Evolutionary conservation across 53 echinoderm and acorn worm species (phyloP).

Genomic region (Echinometra lucunter): DNA sequence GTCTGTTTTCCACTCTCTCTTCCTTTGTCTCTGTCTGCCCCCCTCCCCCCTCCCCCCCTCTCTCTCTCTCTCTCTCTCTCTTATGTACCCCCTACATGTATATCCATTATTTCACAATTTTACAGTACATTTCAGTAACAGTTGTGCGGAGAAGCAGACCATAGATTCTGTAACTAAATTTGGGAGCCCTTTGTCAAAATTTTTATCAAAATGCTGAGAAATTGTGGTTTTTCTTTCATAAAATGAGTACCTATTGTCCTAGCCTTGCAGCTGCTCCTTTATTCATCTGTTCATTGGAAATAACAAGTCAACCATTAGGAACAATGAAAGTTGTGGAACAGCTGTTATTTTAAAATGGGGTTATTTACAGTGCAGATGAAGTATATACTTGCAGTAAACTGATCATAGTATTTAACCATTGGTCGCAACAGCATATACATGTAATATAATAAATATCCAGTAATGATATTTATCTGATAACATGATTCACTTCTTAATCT

Average conservation of each 20-base stretch:
- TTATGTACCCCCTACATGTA: too few relatives aligned
- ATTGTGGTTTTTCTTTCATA: slow-evolving; percentile 48
- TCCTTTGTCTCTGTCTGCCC: background rate
- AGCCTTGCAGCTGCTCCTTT: slow-evolving; percentile 31
- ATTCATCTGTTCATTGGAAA: background rate
- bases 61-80: background rate
- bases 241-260: slow-evolving; percentile 15
- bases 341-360: background rate
- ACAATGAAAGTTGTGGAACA: slow-evolving; percentile 22
- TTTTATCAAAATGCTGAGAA: slow-evolving; percentile 40
- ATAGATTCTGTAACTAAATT: slow-evolving; percentile 27
- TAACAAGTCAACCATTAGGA: background rate
- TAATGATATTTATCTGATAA: background rate
- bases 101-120: background rate
- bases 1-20: background rate
- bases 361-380: background rate
- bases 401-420: background rate
- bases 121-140: background rate
- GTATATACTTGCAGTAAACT: background rate
- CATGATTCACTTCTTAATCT: background rate
- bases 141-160: background rate
- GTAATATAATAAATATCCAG: background rate
- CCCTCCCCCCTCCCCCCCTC: background rate
- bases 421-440: too few relatives aligned
- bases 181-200: slow-evolving; percentile 24